Base-by-base conservation (phyloP, 2,888 invertebrate genomes). In the Gymnocheta viridis region DNA sequence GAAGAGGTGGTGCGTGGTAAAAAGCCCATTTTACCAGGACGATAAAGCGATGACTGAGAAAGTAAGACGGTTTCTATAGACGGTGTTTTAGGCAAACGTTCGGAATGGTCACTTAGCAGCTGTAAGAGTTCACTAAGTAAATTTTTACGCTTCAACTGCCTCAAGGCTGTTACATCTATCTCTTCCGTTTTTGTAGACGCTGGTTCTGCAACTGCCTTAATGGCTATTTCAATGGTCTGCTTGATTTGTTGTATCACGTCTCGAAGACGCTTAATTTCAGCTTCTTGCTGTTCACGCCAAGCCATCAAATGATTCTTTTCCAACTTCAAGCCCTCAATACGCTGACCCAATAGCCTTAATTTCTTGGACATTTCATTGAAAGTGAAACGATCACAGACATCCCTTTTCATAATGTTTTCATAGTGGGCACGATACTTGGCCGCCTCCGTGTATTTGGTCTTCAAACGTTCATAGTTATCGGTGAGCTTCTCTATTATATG, bases 1-100 rank as follows among this genome's bases (percentile, higher is more conserved):
- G 87, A 87, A 19, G 90, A 88, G 0, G 90, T 88, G 0, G 82
- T 51, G 7, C 86, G 85, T 0, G 95, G 95, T 83, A 95, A 92
- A 86, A 95, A 95, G 9, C 95, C 95, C 80, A 95, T 93, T 89
- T 95, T 95, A 12, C 95, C 95, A 85, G 94, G 93, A 64, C 93
- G 92, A 86, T 95, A 95, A 24, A 94, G 6, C 47, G 93, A 93
- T 0, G 89, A 87, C 2, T 87, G 86, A 0, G 89, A 89, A 12
- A 89, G 88, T 2, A 89, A 88, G 29, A 91, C 88, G 1, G 92
- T 88, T 19, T 89, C 89, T 44, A 87, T 78, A 0, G 91, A 90
- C 56, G 94, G 93, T 2, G 90, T 88, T 0, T 87, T 85, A 2
- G 86, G 88, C 49, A 86, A 85, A 49, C 89, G 87, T 9, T 88